Percentiles rank a stretch among this genome's conserved stretches.
Conservation (phyloP, 2,113 vertebrate species). For the Polypterus senegalus region DNA sequence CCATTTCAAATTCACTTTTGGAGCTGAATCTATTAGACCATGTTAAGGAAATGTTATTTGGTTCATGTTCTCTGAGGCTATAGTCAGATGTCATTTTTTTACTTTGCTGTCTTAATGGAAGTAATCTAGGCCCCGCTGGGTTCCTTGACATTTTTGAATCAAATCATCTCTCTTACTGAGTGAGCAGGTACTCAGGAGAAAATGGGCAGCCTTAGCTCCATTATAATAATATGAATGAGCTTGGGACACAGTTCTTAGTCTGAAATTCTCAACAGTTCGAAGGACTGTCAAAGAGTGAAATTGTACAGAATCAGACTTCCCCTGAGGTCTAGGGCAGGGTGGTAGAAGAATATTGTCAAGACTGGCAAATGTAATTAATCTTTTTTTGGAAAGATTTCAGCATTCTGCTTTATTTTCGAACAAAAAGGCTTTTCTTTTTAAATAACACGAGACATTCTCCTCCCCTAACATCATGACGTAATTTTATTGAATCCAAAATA, state of each 20-base stretch:
- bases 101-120: conserved; percentile 31
- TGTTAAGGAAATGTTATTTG: conserved; percentile 35
- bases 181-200: conserved; percentile 29
- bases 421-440: no score
- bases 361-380: no score
- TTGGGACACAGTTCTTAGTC: conserved; percentile 14
- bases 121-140: conserved; percentile 26
- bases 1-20: conserved; percentile 32
- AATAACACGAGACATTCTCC: no score
- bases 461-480: no score
- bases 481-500: no score
- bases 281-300: conserved; percentile 13
- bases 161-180: conserved; percentile 28
- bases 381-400: no score
- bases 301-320: conserved; percentile 2
- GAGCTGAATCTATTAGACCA: conserved; percentile 31
- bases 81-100: conserved; percentile 27
- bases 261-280: conserved; percentile 13
- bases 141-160: conserved; percentile 31
- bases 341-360: not conserved
- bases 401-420: no score
- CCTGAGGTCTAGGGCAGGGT: conserved; percentile 1
- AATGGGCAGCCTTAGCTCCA: conserved; percentile 26
- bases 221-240: conserved; percentile 20
- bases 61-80: conserved; percentile 32